Evolutionary conservation across 2,797 vertebrate species (phyloP), one percentile per base, ranked within the genome.

Genomic region (Betta splendens): DNA sequence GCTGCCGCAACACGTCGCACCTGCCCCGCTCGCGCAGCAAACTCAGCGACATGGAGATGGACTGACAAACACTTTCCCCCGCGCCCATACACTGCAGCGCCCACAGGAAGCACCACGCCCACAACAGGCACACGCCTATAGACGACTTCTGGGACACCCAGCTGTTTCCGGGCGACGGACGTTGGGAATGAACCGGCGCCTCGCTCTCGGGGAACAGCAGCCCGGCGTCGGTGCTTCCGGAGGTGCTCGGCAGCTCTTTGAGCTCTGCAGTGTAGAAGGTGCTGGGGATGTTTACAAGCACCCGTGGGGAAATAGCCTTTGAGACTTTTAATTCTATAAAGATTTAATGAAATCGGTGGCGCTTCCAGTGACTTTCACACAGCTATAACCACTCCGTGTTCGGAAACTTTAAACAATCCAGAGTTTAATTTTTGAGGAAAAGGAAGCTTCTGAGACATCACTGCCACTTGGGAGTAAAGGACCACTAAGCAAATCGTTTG

Each of bases 31-130:
- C 95, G 7, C 92, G 93, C 46, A 94, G 92, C 75, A 92, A 95
- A 52, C 94, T 99, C 16, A 94, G 98, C 93, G 94, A 95, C 21
- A 93, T 96, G 92, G 96, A 96, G 87, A 95, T 94, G 93, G 96
- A 98, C 92, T 98, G 90, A 97, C 86, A 88, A 61, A 79, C 82
- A 83, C 37, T 77, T 63, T 67, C 79, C 77, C 79, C 80, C 28
- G 68, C 83, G 8, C 59, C 68, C 10, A 44, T 73, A 3, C 84
- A 83, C 80, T 76, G 81, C 79, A 77, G 64, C 69, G 16, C 75
- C 7, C 80, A 70, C 57, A 80, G 73, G 69, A 88, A 81, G 54
- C 69, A 64, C 63, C 84, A 71, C 28, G 1, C 76, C 2, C 80
- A 72, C 56, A 35, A 64, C 67, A 75, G 59, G 64, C 86, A 80